Base-by-base conservation (phyloP, 2,113 vertebrate genomes). In the Neotragus moschatus region DNA sequence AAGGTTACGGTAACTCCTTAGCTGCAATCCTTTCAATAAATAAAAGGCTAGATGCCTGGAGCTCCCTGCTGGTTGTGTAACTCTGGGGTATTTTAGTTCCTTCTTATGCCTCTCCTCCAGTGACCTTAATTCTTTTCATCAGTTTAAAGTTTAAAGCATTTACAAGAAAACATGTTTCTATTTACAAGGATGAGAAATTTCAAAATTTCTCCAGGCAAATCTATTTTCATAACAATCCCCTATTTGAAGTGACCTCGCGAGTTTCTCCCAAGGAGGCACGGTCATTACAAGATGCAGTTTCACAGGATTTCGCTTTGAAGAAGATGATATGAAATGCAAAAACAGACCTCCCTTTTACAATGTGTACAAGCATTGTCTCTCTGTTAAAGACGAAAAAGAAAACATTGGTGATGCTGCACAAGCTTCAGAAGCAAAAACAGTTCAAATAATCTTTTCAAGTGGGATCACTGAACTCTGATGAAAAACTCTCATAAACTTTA, bases 81-180 rank as follows among this genome's bases (percentile, higher is more conserved):
- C 87, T 91, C 28, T 80, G 28, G 13, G 2, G 39, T 84, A 87
- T 87, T 94, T 73, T 90, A n/a, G 49, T 16, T 80, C 43, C 10
- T 92, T 93, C 70, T 63, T 66, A 88, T 63, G 33, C 15, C 16
- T 96, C 36, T 94, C 90, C 6, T 80, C 43, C n/a, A 94, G 39
- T 58, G 88, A 45, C 45, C 33, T 95, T 84, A 61, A 45, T 90
- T 92, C 33, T 19, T 61, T 84, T 90, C 25, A 90, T 92, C 56
- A 84, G 53, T 81, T 86, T 84, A 87, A 95, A 95, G 60, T 96
- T 91, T 63, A 88, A 56, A 89, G 30, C 33, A 43, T 58, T 96
- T 80, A 80, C 21, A 94, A 94, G 47, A 58, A 58, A 75, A 79
- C 23, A 75, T 80, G 25, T 80, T 21, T 88, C 28, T 95, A 36